phyloP scores from a whole-genome alignment of 2,113 vertebrate species.

The Lycaon pictus region DNA sequence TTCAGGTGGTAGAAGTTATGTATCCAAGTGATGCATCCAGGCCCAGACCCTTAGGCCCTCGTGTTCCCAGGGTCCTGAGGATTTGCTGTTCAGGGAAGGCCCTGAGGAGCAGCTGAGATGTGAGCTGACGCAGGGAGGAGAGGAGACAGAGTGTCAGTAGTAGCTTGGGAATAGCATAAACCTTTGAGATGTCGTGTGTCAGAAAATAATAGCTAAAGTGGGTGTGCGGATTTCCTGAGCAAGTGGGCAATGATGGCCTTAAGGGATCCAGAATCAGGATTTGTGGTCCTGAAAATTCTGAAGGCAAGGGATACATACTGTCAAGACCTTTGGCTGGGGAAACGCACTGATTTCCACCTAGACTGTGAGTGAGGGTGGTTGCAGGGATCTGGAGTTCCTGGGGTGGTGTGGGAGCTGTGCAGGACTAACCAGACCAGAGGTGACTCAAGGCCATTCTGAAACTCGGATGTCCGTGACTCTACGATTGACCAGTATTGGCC shows the following conservation, averaged over 20 bases:
- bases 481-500: background rate
- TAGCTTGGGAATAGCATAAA: background rate
- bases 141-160: background rate
- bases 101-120: background rate
- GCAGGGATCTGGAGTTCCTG: background rate
- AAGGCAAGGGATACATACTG: background rate
- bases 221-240: background rate
- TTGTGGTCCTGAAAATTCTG: background rate
- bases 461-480: background rate
- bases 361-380: background rate
- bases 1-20: background rate
- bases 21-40: background rate
- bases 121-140: background rate
- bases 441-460: background rate
- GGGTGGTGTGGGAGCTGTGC: background rate
- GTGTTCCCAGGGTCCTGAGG: background rate
- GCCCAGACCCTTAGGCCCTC: background rate
- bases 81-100: background rate
- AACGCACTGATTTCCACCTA: background rate
- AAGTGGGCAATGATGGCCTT: background rate
- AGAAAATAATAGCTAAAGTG: conserved; percentile 8
- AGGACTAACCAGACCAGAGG: background rate
- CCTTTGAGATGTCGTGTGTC: background rate
- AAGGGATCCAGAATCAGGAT: background rate
- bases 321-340: background rate